phyloP scores from a whole-genome alignment of 2,888 invertebrate species.

The Synergus itoensis region DNA sequence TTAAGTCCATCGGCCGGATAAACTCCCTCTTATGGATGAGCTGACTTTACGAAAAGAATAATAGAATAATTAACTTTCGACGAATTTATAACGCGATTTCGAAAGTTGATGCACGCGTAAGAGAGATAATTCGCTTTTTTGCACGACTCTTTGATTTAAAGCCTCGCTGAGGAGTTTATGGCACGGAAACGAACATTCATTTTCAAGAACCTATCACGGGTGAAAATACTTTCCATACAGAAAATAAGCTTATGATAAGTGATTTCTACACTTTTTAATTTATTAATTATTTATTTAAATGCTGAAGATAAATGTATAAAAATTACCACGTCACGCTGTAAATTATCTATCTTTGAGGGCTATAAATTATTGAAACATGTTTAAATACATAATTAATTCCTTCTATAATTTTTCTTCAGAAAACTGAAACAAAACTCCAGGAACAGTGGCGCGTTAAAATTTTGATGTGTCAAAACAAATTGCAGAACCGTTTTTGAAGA shows the following conservation, averaged over 20 bases:
- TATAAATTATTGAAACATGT: too few species aligned
- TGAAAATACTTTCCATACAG: background rate
- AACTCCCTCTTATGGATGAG: conserved; percentile 25
- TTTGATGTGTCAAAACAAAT: background rate
- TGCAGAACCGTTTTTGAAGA: background rate
- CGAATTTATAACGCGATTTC: conserved; percentile 35
- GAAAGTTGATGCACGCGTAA: conserved; percentile 29
- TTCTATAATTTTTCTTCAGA: too few species aligned
- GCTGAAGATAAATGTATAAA: background rate
- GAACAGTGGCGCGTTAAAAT: background rate
- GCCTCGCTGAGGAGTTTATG: conserved; percentile 14
- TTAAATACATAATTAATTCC: too few species aligned
- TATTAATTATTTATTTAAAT: background rate
- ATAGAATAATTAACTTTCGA: conserved; percentile 38
- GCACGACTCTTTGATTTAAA: conserved; percentile 32
- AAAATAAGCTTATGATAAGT: background rate
- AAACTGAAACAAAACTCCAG: too few species aligned
- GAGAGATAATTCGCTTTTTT: conserved; percentile 25
- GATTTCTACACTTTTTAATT: background rate
- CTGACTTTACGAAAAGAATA: conserved; percentile 20
- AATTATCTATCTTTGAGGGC: too few species aligned
- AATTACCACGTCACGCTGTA: too few species aligned
- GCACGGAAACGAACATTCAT: conserved; percentile 22
- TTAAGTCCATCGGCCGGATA: conserved; percentile 24
- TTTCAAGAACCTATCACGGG: background rate